These are phyloP conservation scores for Pygocentrus nattereri DNA, from an alignment of 2,797 vertebrate species.

Conservation along the genomic window DNA sequence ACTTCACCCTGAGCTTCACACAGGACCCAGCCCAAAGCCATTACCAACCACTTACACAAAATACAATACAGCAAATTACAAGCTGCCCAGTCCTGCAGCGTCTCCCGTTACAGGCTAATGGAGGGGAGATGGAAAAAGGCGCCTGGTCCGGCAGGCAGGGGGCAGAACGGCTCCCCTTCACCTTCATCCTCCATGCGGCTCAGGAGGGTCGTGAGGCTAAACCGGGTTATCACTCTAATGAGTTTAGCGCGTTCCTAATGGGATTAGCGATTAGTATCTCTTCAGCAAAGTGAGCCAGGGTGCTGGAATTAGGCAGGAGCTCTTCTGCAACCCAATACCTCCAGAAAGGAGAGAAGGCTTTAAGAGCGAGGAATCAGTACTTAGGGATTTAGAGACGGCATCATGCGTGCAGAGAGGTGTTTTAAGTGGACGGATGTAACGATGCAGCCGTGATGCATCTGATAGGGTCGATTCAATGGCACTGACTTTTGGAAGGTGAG, in stretches of 20 bases:
- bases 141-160: conserved; percentile 11
- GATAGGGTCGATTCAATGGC: too few species aligned
- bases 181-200: conserved; percentile 14
- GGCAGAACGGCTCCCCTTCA: not conserved
- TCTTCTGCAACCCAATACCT: conserved; percentile 70
- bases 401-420: not conserved
- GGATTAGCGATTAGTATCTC: conserved; percentile 60
- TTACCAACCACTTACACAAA: conserved; percentile 43
- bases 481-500: too few species aligned
- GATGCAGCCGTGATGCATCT: too few species aligned
- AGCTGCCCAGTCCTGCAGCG: conserved; percentile 22
- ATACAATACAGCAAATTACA: conserved; percentile 18
- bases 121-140: conserved; percentile 18
- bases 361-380: conserved; percentile 42
- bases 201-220: conserved; percentile 25
- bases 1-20: conserved; percentile 69
- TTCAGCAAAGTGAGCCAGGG: conserved; percentile 27
- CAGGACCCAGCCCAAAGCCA: conserved; percentile 58
- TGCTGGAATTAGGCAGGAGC: conserved; percentile 52
- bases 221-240: conserved; percentile 61
- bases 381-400: not conserved
- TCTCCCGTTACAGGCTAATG: conserved; percentile 56
- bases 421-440: too few species aligned
- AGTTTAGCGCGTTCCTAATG: conserved; percentile 70
- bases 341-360: conserved; percentile 52